Conservation (phyloP, 2,797 vertebrate species). For the Takifugu rubripes region DNA sequence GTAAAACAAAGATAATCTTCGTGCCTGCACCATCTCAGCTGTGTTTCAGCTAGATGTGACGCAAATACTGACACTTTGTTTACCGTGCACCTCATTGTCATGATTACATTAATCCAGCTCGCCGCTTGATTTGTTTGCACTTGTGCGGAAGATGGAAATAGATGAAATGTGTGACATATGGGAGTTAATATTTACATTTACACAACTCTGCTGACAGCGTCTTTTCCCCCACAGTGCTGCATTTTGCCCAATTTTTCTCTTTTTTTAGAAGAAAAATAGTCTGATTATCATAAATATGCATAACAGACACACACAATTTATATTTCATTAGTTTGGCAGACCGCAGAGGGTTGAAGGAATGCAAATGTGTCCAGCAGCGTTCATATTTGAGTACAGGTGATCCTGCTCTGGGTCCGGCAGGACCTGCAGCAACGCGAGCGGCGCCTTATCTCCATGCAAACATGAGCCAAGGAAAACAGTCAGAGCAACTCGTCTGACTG, state of each 20-base stretch:
- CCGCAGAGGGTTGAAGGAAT: conserved; percentile 55
- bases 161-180: conserved; percentile 20
- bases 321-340: conserved; percentile 48
- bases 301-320: conserved; percentile 26
- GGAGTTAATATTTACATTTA: conserved; percentile 29
- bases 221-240: conserved; percentile 26
- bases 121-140: neutral
- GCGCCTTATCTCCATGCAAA: conserved; percentile 42
- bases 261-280: conserved; percentile 12
- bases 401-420: conserved; percentile 35
- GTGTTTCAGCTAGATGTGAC: neutral
- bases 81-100: neutral
- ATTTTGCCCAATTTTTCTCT: conserved; percentile 16
- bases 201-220: conserved; percentile 21
- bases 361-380: conserved; percentile 59
- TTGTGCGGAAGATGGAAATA: conserved; percentile 7
- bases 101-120: neutral
- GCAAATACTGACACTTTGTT: conserved; percentile 1
- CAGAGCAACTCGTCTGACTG: conserved; percentile 18
- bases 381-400: conserved; percentile 38
- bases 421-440: conserved; percentile 45
- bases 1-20: neutral
- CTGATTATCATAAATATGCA: conserved; percentile 58
- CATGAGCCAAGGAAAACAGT: conserved; percentile 42
- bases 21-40: neutral